Evolutionary conservation across 2,797 vertebrate species (phyloP), one percentile per base, ranked within the genome.

Genomic region (Gila robusta): DNA sequence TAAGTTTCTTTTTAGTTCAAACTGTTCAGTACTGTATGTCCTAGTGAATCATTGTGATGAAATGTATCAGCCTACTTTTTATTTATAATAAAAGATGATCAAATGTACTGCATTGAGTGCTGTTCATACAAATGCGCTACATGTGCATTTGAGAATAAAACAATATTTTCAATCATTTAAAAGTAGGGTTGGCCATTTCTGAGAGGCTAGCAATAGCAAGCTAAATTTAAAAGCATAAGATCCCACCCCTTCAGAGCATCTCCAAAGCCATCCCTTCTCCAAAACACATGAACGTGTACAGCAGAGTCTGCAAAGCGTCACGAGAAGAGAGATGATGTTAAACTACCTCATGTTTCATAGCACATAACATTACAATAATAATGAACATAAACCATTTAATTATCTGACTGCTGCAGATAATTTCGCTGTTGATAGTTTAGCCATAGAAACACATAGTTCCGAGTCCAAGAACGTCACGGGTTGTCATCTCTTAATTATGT

Each of bases 51-150:
- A 87, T 70, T 87, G 87, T 87, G 80, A 88, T 84, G 56, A 79
- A 71, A 37, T 64, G 67, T 85, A 41, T 80, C 47, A 52, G 26
- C 49, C 59, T 80, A 47, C 59, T 39, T 73, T 26, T 84, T 85
- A n/a, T 88, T 86, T 88, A 81, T 87, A 90, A 89, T 89, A 88
- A 90, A 90, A 89, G 62, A 66, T 54, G 26, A 82, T 79, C 5
- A 81, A 84, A 67, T 28, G 66, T 59, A 44, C 26, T 32, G 17
- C 17, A 12, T 17, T 28, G n/a, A 69, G 21, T 54, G 12, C 2
- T 70, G 26, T 47, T 54, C 19, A 11, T 32, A 83, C 16, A 77
- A 32, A 52, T 49, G n/a, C 0, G 1, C 11, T 14, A 14, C 62
- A 64, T 28, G 26, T 32, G 26, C 26, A 16, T 28, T 64, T 28